A percentile compares a stretch with the other conserved stretches of the same genome.
Conservation (phyloP, 2,113 vertebrate species). For the Psammodynastes pulverulentus region DNA sequence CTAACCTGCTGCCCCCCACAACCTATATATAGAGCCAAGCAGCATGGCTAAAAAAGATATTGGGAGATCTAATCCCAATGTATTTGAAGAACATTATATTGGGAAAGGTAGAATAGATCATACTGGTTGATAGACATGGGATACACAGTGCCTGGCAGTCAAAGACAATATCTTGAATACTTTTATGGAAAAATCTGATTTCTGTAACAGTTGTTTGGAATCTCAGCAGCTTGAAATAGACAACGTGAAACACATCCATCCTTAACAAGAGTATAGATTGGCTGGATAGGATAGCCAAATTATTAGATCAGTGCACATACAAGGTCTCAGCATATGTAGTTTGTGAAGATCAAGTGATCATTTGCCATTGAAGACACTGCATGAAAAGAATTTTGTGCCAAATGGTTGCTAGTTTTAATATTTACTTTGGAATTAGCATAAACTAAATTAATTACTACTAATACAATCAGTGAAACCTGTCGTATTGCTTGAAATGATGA, state of each 20-base stretch:
- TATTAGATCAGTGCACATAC: neutral
- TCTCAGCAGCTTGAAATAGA: neutral
- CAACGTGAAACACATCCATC: neutral
- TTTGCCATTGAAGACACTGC: neutral
- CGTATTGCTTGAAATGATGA: neutral
- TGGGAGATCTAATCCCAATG: neutral
- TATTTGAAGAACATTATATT: neutral
- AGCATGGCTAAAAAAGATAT: neutral
- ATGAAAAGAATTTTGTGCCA: neutral
- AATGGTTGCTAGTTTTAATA: conserved; percentile 1
- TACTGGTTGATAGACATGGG: neutral
- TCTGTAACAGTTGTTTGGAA: neutral
- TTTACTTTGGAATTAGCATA: neutral
- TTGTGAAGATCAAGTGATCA: neutral
- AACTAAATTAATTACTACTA: neutral
- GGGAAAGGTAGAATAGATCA: neutral
- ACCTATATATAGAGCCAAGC: neutral
- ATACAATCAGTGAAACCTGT: neutral
- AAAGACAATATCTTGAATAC: neutral
- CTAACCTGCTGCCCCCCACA: neutral
- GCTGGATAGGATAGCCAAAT: neutral
- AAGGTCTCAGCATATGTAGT: neutral
- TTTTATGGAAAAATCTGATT: neutral
- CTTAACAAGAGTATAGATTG: neutral
- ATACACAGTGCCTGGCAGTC: neutral